phyloP scores from a whole-genome alignment of 2,797 vertebrate species.

The Darevskia mixta region DNA sequence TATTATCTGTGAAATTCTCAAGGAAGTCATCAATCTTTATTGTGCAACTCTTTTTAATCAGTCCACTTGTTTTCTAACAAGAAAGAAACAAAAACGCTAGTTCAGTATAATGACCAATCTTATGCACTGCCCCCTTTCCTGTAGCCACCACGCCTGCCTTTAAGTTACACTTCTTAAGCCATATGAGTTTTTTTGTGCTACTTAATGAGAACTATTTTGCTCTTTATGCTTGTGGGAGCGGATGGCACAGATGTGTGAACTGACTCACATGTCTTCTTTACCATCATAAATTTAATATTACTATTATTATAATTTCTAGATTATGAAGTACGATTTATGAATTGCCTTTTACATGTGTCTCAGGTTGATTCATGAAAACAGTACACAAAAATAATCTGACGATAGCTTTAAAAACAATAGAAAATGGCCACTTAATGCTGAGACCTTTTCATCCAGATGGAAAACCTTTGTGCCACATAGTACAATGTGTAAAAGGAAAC shows the following conservation, averaged over 20 bases:
- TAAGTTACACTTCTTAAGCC: constrained; percentile 22
- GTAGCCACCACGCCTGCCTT: accelerated
- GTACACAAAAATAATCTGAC: too few relatives aligned
- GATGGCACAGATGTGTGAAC: neutral
- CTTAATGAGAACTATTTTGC: neutral
- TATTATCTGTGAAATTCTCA: neutral
- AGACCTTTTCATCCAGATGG: too few relatives aligned
- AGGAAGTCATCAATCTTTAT: neutral
- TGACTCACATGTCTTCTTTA: neutral
- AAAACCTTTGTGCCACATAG: too few relatives aligned
- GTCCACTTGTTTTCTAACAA: constrained; percentile 17
- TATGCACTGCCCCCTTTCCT: neutral
- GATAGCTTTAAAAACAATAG: too few relatives aligned
- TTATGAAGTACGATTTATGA: neutral
- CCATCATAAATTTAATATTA: neutral
- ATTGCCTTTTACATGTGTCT: neutral
- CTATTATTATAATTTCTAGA: too few relatives aligned
- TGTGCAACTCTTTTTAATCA: constrained; percentile 21
- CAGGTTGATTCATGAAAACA: too few relatives aligned
- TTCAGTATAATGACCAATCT: neutral
- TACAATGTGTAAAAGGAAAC: neutral
- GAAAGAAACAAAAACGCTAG: neutral
- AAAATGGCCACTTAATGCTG: too few relatives aligned
- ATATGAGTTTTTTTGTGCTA: neutral
- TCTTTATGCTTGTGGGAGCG: neutral